phyloP scores from a whole-genome alignment of 2,797 vertebrate genomes.

The Orestias chungarensis region DNA sequence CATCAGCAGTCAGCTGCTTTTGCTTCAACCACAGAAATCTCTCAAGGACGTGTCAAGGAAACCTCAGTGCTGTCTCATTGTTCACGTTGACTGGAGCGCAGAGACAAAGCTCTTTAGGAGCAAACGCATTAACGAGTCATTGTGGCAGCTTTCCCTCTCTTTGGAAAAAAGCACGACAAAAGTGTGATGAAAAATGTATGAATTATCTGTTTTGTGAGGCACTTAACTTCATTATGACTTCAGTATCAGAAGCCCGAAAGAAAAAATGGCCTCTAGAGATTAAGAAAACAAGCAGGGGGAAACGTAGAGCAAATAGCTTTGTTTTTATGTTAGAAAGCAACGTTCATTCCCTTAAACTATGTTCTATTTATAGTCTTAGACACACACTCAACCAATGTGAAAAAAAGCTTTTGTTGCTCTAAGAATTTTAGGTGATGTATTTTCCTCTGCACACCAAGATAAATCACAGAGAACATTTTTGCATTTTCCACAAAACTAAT shows the following conservation, averaged over 20 bases:
- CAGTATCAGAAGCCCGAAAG: conserved; percentile 5
- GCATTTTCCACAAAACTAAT: background rate
- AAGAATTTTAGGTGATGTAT: conserved; percentile 1
- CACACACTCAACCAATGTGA: background rate
- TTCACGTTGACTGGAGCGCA: background rate
- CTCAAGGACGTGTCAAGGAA: conserved; percentile 44
- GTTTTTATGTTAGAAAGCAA: background rate
- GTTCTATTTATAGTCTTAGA: background rate
- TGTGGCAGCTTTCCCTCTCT: conserved; percentile 21
- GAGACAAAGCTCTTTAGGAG: conserved; percentile 10
- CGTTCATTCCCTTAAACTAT: background rate
- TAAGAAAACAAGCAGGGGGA: background rate
- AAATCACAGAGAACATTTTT: background rate
- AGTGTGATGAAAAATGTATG: conserved; percentile 23
- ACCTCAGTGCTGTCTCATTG: conserved; percentile 20
- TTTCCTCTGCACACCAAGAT: background rate
- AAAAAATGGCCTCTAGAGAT: background rate
- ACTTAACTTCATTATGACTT: conserved; percentile 16
- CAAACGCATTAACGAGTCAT: conserved; percentile 22
- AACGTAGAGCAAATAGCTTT: background rate
- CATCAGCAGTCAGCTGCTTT: conserved; percentile 19
- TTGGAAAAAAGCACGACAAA: conserved; percentile 9
- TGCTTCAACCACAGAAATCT: conserved; percentile 35
- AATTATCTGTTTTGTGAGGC: conserved; percentile 17
- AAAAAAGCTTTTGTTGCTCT: background rate